Evolutionary conservation across 1,140 invertebrate genomes (phyloP).

Genomic region (Palaemon carinicauda): DNA sequence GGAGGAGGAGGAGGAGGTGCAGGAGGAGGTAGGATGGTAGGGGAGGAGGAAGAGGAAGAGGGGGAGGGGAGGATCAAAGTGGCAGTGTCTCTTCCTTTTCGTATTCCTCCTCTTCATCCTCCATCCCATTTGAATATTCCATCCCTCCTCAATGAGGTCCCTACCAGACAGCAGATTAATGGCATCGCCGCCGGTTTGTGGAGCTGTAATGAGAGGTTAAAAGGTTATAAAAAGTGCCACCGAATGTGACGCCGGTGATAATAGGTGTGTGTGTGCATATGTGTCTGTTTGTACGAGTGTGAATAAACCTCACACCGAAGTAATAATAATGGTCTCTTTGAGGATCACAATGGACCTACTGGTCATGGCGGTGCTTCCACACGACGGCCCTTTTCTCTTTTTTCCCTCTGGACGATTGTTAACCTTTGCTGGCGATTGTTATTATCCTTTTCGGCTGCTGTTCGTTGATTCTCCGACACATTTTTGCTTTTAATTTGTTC

Average conservation of each 20-base stretch:
- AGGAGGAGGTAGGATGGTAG: not conserved
- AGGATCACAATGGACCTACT: too few species aligned
- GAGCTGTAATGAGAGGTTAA: constrained; percentile 35
- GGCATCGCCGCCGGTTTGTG: not conserved
- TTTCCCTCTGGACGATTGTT: too few species aligned
- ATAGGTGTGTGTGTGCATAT: constrained; percentile 5
- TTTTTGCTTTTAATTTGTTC: too few species aligned
- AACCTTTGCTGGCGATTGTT: too few species aligned
- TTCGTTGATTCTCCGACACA: too few species aligned
- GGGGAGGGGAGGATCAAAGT: not conserved
- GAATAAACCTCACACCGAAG: not conserved
- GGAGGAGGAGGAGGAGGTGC: not conserved
- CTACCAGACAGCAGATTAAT: constrained; percentile 14
- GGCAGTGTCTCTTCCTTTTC: not conserved
- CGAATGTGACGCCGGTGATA: not conserved
- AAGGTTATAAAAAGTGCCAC: constrained; percentile 30
- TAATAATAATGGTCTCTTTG: too few species aligned
- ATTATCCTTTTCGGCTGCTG: too few species aligned
- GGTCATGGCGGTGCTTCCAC: too few species aligned
- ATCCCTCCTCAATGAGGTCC: not conserved
- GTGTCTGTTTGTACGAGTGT: not conserved
- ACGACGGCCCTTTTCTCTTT: too few species aligned
- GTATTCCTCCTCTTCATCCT: not conserved
- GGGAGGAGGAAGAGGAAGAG: not conserved
- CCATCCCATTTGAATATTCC: constrained; percentile 22